Percentiles rank a stretch among this genome's conserved stretches.
Evolutionary conservation across 2,888 invertebrate species (phyloP).

Genomic region (Odontothrips loti): DNA sequence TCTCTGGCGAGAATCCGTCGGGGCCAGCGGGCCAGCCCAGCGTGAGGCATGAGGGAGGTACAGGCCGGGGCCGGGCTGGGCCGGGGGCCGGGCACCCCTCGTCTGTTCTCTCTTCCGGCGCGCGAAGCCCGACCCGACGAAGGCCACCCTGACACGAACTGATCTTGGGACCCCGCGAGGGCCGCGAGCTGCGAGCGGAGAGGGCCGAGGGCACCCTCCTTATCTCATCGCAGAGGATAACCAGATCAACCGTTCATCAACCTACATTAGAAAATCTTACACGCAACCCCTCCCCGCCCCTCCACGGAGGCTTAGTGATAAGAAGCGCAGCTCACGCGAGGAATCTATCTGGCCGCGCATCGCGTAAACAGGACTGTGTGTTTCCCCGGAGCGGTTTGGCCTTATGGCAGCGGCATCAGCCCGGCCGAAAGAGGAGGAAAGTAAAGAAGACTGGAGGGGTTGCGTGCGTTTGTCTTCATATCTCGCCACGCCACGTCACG

Average conservation of each 20-base stretch:
- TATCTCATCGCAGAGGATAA: too few species aligned
- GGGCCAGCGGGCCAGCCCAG: background rate
- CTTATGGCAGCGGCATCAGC: background rate
- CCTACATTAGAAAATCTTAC: too few species aligned
- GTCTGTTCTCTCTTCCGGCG: background rate
- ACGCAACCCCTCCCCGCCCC: too few species aligned
- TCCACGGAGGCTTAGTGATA: background rate
- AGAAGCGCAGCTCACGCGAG: background rate
- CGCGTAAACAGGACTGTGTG: background rate
- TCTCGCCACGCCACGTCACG: background rate
- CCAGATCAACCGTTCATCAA: too few species aligned
- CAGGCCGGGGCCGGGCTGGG: background rate
- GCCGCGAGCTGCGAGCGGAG: background rate
- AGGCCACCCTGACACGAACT: too few species aligned
- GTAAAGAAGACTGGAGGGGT: background rate
- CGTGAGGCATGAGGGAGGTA: background rate
- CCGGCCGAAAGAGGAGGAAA: background rate
- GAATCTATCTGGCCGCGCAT: background rate
- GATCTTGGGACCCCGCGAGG: background rate
- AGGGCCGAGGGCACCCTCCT: background rate
- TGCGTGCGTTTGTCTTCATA: slow-evolving; percentile 22
- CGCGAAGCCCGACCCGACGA: background rate
- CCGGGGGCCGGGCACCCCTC: background rate
- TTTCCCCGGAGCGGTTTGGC: background rate
- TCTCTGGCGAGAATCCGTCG: background rate